Conservation (phyloP, 1,140 invertebrate genomes). For the Microplitis mediator region DNA sequence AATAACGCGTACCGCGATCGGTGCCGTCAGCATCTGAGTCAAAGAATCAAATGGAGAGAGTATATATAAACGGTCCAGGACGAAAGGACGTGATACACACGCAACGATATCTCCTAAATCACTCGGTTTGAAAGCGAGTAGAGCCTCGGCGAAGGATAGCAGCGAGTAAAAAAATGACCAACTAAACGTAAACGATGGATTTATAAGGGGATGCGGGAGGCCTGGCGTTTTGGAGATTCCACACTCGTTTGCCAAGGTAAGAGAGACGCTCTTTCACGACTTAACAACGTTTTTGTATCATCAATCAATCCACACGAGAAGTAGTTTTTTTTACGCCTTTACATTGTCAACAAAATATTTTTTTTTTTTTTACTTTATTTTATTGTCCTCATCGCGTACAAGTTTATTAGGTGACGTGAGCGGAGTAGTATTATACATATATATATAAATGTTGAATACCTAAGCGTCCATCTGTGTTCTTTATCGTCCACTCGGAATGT, state of each 20-base stretch:
- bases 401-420: constrained; percentile 6
- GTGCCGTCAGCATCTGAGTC: background rate
- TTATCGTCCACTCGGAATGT: constrained; percentile 59
- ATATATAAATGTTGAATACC: constrained; percentile 46
- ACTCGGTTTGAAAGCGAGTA: constrained; percentile 35
- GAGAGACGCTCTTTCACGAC: constrained; percentile 26
- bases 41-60: constrained; percentile 12
- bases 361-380: background rate
- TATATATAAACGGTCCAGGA: constrained; percentile 24
- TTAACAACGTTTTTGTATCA: background rate
- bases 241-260: constrained; percentile 35
- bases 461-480: constrained; percentile 59
- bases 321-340: background rate
- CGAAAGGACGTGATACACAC: constrained; percentile 50
- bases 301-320: constrained; percentile 14
- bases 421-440: background rate
- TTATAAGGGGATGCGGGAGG: constrained; percentile 50
- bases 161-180: constrained; percentile 21
- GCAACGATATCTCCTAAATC: constrained; percentile 52
- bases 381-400: background rate
- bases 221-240: constrained; percentile 52
- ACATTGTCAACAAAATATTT: constrained; percentile 14
- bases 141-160: constrained; percentile 13
- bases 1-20: too few species aligned
- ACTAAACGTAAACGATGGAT: constrained; percentile 50